phyloP scores from a whole-genome alignment of 2,797 vertebrate species.

The Glossophaga mutica region DNA sequence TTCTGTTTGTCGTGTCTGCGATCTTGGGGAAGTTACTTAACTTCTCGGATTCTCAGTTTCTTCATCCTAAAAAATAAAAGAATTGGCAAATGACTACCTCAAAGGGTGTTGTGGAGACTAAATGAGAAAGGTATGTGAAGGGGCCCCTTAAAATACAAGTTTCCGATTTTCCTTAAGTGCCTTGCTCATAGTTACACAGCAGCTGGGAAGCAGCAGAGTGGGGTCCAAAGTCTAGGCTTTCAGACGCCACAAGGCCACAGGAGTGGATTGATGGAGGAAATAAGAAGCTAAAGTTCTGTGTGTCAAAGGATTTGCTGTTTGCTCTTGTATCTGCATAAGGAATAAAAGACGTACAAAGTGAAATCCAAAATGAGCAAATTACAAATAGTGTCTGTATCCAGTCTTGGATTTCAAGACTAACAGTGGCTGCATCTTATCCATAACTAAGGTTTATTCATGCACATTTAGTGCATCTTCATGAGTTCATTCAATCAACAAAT shows the following conservation, averaged over 20 bases:
- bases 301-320: not conserved
- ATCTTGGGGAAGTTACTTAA: constrained; percentile 15
- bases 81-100: not conserved
- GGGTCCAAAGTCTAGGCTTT: not conserved
- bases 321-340: not conserved
- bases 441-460: not conserved
- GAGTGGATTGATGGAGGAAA: not conserved
- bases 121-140: not conserved
- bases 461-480: not conserved
- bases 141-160: not conserved
- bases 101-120: not conserved
- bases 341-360: not conserved
- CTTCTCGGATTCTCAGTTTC: not conserved
- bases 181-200: not conserved
- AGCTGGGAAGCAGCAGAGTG: not conserved
- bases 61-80: not conserved
- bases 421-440: not conserved
- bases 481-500: not conserved
- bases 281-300: not conserved
- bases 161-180: not conserved
- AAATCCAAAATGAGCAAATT: not conserved
- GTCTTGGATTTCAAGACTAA: not conserved
- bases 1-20: not conserved
- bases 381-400: not conserved
- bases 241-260: not conserved